phyloP scores from a whole-genome alignment of 92 coral and sea anemone species.

The Porites cylindrica region DNA sequence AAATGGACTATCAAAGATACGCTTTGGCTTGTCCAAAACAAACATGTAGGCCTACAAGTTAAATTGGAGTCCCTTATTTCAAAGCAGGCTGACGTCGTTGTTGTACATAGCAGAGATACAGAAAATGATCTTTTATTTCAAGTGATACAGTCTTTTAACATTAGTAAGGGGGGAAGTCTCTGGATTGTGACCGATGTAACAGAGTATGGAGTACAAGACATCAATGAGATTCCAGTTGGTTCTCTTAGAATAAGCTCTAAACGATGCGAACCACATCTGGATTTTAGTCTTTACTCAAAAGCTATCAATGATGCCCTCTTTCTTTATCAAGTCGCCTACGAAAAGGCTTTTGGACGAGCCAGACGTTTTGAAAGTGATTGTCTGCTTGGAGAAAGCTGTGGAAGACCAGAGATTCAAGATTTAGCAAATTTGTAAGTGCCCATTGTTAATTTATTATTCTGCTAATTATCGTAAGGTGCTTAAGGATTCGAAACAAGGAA shows the following conservation, averaged over 20 bases:
- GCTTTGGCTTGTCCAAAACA: constrained; percentile 29
- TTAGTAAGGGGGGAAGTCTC: neutral
- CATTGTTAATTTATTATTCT: neutral
- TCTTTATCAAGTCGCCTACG: constrained; percentile 9
- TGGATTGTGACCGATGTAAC: constrained; percentile 52
- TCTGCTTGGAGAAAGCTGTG: neutral
- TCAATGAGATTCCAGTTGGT: constrained; percentile 46
- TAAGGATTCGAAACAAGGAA: neutral
- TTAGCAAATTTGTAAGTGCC: constrained; percentile 2
- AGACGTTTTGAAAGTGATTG: neutral
- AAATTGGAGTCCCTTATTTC: neutral
- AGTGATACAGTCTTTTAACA: neutral
- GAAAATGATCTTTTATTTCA: constrained; percentile 3
- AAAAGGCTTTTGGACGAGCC: neutral
- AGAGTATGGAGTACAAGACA: constrained; percentile 24
- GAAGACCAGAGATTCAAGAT: neutral
- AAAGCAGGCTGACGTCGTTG: constrained; percentile 40
- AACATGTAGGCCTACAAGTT: neutral
- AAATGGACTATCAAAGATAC: constrained; percentile 36
- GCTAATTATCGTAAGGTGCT: too few species aligned
- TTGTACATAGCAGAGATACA: constrained; percentile 39
- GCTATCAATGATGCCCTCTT: constrained; percentile 27
- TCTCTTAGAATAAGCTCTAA: constrained; percentile 35
- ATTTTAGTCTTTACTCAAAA: neutral
- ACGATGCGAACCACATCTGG: neutral